These are phyloP conservation scores for Endotricha flammealis DNA, from an alignment of 2,888 invertebrate species.

Conservation along the genomic window DNA sequence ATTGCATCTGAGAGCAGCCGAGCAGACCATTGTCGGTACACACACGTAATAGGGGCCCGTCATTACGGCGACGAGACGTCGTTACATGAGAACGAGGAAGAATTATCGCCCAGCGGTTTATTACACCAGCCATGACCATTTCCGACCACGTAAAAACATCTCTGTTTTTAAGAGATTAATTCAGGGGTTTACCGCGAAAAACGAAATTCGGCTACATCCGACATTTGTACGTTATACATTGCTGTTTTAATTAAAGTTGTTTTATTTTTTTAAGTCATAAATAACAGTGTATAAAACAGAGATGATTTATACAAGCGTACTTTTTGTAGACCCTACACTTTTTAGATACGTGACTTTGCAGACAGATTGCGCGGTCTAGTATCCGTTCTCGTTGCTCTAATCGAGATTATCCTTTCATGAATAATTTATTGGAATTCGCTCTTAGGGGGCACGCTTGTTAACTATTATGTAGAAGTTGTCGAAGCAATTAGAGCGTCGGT, in stretches of 20 bases:
- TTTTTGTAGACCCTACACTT: no score
- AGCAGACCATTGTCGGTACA: neutral
- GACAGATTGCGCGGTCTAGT: constrained; percentile 17
- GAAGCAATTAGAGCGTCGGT: constrained; percentile 47
- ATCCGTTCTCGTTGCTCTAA: constrained; percentile 25
- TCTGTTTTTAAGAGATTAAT: neutral
- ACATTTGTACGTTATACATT: no score
- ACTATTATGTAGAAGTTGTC: constrained; percentile 47
- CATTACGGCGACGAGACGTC: constrained; percentile 28
- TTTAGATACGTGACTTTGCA: neutral
- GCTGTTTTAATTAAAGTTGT: no score
- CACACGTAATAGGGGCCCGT: constrained; percentile 31
- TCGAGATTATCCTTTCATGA: constrained; percentile 53
- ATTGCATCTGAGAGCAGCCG: neutral
- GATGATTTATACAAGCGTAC: no score
- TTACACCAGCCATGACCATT: constrained; percentile 24
- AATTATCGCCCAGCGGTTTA: constrained; percentile 32
- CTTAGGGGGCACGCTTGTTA: constrained; percentile 41
- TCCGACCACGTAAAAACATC: constrained; percentile 15
- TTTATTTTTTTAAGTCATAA: no score
- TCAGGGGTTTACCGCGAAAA: constrained; percentile 1
- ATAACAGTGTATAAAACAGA: no score
- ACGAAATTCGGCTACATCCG: neutral
- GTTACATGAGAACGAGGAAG: constrained; percentile 47
- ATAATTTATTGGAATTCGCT: constrained; percentile 47